A percentile compares a stretch with the other conserved stretches of the same genome.
Evolutionary conservation across 2,888 invertebrate species (phyloP).

Genomic region (Eupithecia inturbata): DNA sequence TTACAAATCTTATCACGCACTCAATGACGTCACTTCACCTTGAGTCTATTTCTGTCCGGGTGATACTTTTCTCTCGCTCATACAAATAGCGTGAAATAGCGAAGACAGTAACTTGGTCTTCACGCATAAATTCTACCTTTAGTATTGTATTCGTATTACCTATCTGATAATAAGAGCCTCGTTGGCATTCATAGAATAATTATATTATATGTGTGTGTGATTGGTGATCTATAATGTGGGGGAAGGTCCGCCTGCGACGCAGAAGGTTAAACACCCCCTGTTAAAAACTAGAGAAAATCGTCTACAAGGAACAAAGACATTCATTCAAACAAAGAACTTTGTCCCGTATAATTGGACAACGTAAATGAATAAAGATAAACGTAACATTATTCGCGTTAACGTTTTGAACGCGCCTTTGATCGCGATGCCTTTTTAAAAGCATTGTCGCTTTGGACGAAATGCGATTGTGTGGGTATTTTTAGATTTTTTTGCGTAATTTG

Average conservation of each 20-base stretch:
- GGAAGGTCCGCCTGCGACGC: too few relatives aligned
- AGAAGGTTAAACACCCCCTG: not conserved
- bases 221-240: too few relatives aligned
- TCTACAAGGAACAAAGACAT: not conserved
- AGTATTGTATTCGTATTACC: not conserved
- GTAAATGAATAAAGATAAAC: not conserved
- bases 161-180: too few relatives aligned
- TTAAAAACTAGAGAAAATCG: not conserved
- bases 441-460: constrained; percentile 6
- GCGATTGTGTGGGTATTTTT: constrained; percentile 5
- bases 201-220: too few relatives aligned
- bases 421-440: not conserved
- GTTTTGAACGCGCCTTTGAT: constrained; percentile 4
- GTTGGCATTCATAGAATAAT: too few relatives aligned
- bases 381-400: not conserved
- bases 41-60: constrained; percentile 20
- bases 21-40: constrained; percentile 20
- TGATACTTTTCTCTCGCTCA: not conserved
- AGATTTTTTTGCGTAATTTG: not conserved
- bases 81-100: not conserved
- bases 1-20: not conserved
- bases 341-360: not conserved
- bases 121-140: not conserved
- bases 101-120: not conserved
- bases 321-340: not conserved